Evolutionary conservation across 2,113 vertebrate species (phyloP).

Genomic region (Jaculus jaculus): DNA sequence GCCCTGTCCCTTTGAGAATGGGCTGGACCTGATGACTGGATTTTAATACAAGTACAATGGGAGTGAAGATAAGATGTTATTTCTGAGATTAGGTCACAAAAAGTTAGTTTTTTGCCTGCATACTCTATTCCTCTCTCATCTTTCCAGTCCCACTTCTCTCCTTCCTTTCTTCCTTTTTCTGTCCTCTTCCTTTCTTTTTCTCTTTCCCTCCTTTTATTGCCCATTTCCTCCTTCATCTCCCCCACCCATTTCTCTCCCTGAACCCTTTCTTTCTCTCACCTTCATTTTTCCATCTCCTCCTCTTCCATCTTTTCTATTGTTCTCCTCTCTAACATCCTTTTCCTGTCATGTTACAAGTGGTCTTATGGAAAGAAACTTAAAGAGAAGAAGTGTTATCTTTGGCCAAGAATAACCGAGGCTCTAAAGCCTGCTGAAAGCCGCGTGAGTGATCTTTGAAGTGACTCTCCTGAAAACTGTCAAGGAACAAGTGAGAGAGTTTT

Average conservation of each 20-base stretch:
- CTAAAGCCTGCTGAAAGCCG: neutral
- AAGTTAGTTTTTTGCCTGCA: neutral
- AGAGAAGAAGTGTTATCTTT: neutral
- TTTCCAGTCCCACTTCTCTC: too few relatives aligned
- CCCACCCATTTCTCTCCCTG: neutral
- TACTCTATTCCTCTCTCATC: too few relatives aligned
- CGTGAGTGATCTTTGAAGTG: neutral
- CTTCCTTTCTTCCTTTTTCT: neutral
- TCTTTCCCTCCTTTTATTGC: neutral
- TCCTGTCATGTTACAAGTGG: neutral
- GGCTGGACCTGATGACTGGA: neutral
- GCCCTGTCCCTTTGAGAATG: neutral
- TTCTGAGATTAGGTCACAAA: neutral
- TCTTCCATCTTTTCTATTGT: fast-evolving
- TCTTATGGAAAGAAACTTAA: neutral
- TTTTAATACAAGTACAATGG: neutral
- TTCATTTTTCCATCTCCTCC: fast-evolving
- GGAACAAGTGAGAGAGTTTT: neutral
- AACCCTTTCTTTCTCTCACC: neutral
- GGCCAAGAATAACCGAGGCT: neutral
- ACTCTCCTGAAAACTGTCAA: neutral
- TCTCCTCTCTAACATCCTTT: too few relatives aligned
- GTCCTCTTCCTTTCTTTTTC: neutral
- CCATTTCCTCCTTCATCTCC: neutral
- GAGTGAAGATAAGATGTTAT: neutral